Evolutionary conservation across 2,113 vertebrate genomes (phyloP).

Genomic region (Lampris incognitus): DNA sequence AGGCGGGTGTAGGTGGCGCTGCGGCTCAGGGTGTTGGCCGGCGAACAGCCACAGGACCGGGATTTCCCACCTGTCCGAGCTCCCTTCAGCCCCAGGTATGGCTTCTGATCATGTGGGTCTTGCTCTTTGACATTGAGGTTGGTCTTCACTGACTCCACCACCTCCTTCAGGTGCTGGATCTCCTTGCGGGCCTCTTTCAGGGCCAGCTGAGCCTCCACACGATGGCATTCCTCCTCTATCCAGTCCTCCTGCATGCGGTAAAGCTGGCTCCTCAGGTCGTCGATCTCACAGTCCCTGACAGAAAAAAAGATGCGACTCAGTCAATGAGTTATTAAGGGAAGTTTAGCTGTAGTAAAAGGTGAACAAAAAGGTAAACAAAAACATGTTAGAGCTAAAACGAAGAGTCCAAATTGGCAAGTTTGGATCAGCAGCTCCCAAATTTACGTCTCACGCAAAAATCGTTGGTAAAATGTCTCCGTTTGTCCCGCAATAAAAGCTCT

Average conservation of each 20-base stretch:
- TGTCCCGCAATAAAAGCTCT: neutral
- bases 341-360: too few relatives aligned
- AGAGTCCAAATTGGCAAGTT: neutral
- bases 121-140: conserved; percentile 84
- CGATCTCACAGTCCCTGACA: conserved; percentile 91
- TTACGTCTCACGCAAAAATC: neutral
- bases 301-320: neutral
- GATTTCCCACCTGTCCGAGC: conserved; percentile 65
- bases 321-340: neutral
- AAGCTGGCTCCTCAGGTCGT: conserved; percentile 91
- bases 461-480: neutral
- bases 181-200: conserved; percentile 95
- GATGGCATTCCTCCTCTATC: conserved; percentile 98
- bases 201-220: conserved; percentile 95
- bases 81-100: conserved; percentile 86
- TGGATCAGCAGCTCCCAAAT: neutral
- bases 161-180: conserved; percentile 94
- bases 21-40: conserved; percentile 90
- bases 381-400: too few relatives aligned
- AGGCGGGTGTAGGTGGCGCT: conserved; percentile 89
- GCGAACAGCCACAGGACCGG: conserved; percentile 91
- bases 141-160: conserved; percentile 90
- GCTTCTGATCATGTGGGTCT: conserved; percentile 90
- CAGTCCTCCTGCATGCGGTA: conserved; percentile 98
- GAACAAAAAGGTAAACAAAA: too few relatives aligned